Conservation (phyloP, 2,888 invertebrate species). For the Quadroppia sp. region DNA sequence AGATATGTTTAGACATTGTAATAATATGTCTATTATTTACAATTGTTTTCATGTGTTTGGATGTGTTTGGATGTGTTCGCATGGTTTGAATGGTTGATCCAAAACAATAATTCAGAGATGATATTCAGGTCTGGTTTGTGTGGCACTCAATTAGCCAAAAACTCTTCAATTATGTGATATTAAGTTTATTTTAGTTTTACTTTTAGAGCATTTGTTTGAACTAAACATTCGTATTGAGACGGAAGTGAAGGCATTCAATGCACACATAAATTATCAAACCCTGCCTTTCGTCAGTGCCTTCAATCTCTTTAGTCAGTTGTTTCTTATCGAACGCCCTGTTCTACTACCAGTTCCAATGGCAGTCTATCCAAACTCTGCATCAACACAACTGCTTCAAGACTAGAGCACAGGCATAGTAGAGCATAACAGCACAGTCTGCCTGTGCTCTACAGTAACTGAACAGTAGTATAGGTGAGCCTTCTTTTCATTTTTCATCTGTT, state of each 20-base stretch:
- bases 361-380: neutral
- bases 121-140: slow-evolving; percentile 23
- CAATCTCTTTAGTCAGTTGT: slow-evolving; percentile 37
- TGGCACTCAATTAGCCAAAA: slow-evolving; percentile 26
- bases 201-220: slow-evolving; percentile 26
- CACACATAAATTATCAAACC: slow-evolving; percentile 32
- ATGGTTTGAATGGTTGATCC: slow-evolving; percentile 22
- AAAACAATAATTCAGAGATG: neutral
- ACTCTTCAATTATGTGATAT: slow-evolving; percentile 34
- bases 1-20: slow-evolving; percentile 13
- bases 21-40: neutral
- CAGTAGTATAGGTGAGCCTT: neutral
- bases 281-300: slow-evolving; percentile 29
- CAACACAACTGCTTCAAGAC: slow-evolving; percentile 19
- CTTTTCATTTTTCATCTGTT: slow-evolving; percentile 17
- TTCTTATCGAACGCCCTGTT: slow-evolving; percentile 36
- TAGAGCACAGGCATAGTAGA: slow-evolving; percentile 5
- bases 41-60: slow-evolving; percentile 5
- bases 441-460: neutral
- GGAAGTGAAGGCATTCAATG: slow-evolving; percentile 8
- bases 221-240: slow-evolving; percentile 22
- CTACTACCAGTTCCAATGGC: slow-evolving; percentile 23
- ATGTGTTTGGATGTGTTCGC: neutral
- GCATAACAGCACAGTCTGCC: neutral
- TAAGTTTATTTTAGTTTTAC: slow-evolving; percentile 25